Evolutionary conservation across 2,797 vertebrate species (phyloP).

Genomic region (Pangasius larnaudii): DNA sequence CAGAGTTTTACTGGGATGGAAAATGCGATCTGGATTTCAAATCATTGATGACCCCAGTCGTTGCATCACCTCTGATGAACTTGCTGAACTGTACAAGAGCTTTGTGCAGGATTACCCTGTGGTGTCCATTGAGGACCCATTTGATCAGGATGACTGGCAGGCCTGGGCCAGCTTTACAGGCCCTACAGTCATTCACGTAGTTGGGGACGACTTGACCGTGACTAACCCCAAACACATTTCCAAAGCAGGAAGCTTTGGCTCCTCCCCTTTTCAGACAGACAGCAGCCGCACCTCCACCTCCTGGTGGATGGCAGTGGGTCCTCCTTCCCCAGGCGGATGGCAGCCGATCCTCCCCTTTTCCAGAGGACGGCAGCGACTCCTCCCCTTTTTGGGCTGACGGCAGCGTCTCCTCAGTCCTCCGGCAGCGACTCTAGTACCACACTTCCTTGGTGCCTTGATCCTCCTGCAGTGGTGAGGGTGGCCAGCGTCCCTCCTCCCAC

Average conservation of each 20-base stretch:
- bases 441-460: too few relatives aligned
- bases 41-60: conserved; percentile 88
- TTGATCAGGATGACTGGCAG: conserved; percentile 95
- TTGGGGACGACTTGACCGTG: conserved; percentile 94
- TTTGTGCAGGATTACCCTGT: conserved; percentile 92
- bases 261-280: too few relatives aligned
- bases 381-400: too few relatives aligned
- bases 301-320: too few relatives aligned
- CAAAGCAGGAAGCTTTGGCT: conserved; percentile 69
- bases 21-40: conserved; percentile 98
- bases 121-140: conserved; percentile 95
- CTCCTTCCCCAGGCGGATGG: too few relatives aligned
- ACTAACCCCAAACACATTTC: conserved; percentile 92
- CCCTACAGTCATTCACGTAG: conserved; percentile 86
- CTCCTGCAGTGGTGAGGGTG: too few relatives aligned
- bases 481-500: too few relatives aligned
- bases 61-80: conserved; percentile 85
- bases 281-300: too few relatives aligned
- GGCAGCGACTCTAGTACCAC: too few relatives aligned
- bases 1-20: conserved; percentile 88
- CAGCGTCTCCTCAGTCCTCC: too few relatives aligned
- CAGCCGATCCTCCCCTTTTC: too few relatives aligned
- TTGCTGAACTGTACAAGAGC: conserved; percentile 89
- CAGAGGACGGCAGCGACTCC: too few relatives aligned
- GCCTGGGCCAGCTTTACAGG: conserved; percentile 91